Percentiles rank a stretch among this genome's conserved stretches.
Conservation (phyloP, 2,888 invertebrate genomes). For the Eupsilia transversa region DNA sequence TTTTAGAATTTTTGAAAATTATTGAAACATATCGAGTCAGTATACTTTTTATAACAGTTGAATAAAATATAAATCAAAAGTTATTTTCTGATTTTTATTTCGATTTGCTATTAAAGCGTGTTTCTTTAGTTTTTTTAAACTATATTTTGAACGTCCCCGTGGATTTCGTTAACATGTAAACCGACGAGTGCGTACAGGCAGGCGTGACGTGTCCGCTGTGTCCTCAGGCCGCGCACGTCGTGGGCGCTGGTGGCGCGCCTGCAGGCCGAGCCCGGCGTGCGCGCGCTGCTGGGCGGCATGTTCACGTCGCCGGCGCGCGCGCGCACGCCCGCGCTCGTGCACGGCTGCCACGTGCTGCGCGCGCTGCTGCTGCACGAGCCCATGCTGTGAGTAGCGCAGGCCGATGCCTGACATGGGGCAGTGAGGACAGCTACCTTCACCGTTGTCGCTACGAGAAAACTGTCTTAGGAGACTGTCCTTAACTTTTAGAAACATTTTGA, state of each 20-base stretch:
- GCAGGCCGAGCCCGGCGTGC: constrained; percentile 70
- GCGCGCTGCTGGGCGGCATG: constrained; percentile 92
- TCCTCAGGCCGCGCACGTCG: constrained; percentile 63
- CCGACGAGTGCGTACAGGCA: not conserved
- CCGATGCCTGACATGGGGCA: too few relatives aligned
- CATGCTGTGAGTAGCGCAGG: constrained; percentile 54
- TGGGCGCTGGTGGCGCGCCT: constrained; percentile 69
- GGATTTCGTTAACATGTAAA: not conserved
- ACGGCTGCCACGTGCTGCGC: constrained; percentile 68
- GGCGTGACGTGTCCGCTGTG: not conserved
- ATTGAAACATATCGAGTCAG: too few relatives aligned
- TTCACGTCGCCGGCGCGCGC: constrained; percentile 86
- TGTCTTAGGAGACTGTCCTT: too few relatives aligned
- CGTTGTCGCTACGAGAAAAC: too few relatives aligned
- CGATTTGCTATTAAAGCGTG: too few relatives aligned
- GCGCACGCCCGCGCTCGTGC: constrained; percentile 63
- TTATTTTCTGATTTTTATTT: too few relatives aligned
- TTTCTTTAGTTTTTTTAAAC: too few relatives aligned
- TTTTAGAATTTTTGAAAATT: too few relatives aligned
- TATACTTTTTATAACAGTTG: too few relatives aligned
- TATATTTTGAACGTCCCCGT: not conserved
- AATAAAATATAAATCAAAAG: too few relatives aligned
- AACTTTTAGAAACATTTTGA: too few relatives aligned
- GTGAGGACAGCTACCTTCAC: too few relatives aligned
- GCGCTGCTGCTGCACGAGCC: constrained; percentile 68